Percentiles rank a stretch among this genome's conserved stretches.
These are phyloP conservation scores for Nothoprocta perdicaria DNA, from an alignment of 2,113 vertebrate species.

Conservation along the genomic window DNA sequence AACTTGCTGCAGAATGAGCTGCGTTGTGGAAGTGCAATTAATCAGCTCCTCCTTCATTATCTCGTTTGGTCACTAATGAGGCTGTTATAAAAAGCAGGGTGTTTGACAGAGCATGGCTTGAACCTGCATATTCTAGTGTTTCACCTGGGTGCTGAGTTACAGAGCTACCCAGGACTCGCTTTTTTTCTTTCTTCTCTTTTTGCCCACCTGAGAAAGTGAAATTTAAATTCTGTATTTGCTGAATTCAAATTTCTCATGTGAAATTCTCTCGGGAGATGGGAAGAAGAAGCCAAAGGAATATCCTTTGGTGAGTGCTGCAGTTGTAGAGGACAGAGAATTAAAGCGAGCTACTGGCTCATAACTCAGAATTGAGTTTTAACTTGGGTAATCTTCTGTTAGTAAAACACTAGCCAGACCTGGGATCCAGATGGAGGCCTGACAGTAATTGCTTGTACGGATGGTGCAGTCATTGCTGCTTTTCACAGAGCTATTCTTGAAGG, in stretches of 20 bases:
- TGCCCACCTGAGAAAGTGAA: neutral
- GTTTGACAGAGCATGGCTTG: neutral
- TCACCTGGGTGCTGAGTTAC: neutral
- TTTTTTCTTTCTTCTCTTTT: neutral
- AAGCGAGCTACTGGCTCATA: conserved; percentile 20
- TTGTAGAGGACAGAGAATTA: neutral
- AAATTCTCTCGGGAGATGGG: neutral
- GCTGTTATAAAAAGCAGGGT: neutral
- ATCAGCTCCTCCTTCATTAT: conserved; percentile 22
- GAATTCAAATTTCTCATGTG: neutral
- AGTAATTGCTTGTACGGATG: conserved; percentile 40
- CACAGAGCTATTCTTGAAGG: conserved; percentile 29
- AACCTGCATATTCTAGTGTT: neutral
- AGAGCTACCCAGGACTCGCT: neutral
- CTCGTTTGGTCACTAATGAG: neutral
- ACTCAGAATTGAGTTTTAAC: neutral
- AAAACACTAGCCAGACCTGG: neutral
- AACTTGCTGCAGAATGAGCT: conserved; percentile 9
- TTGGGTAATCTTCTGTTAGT: conserved; percentile 2
- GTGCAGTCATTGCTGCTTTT: conserved; percentile 5
- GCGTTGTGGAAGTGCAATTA: neutral
- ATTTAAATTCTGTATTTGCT: neutral
- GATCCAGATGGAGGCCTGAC: conserved; percentile 49
- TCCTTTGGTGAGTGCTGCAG: neutral
- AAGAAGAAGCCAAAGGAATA: neutral